A percentile compares a stretch with the other conserved stretches of the same genome.
Evolutionary conservation across 2,888 invertebrate genomes (phyloP).

Genomic region (Rhabditoides inermis): DNA sequence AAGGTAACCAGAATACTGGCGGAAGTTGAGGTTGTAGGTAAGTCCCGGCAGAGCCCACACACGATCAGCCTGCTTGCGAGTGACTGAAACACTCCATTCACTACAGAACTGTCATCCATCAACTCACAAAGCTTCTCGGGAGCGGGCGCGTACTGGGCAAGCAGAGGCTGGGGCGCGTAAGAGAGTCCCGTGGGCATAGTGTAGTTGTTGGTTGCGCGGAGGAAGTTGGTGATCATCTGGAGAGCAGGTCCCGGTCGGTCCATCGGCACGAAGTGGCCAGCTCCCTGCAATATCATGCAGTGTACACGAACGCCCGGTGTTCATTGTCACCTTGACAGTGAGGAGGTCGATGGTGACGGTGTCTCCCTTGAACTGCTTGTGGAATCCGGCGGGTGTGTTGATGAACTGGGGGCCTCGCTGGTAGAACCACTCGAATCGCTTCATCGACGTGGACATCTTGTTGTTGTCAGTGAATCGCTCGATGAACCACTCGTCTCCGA

Average conservation of each 20-base stretch:
- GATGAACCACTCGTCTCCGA: constrained; percentile 45
- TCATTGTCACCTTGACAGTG: constrained; percentile 23
- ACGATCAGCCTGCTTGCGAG: constrained; percentile 32
- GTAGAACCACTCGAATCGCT: constrained; percentile 33
- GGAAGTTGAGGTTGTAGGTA: constrained; percentile 49
- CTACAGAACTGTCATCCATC: background rate
- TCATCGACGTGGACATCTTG: no score
- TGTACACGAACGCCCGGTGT: background rate
- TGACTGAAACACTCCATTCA: constrained; percentile 11
- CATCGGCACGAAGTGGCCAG: constrained; percentile 35
- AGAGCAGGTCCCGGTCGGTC: constrained; percentile 42
- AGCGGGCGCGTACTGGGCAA: constrained; percentile 11
- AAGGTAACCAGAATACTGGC: constrained; percentile 55
- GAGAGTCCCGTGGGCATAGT: constrained; percentile 13
- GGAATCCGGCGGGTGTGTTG: constrained; percentile 19
- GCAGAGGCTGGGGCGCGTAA: constrained; percentile 13
- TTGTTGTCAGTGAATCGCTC: constrained; percentile 18
- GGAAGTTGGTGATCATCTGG: constrained; percentile 42
- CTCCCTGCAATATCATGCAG: constrained; percentile 16
- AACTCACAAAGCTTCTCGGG: constrained; percentile 19
- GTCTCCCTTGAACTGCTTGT: constrained; percentile 18
- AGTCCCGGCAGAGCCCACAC: constrained; percentile 36
- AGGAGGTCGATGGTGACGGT: constrained; percentile 23
- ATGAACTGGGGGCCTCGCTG: constrained; percentile 16
- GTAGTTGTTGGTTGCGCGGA: constrained; percentile 20